phyloP scores from a whole-genome alignment of 2,113 vertebrate species.

The Dinomys branickii region DNA sequence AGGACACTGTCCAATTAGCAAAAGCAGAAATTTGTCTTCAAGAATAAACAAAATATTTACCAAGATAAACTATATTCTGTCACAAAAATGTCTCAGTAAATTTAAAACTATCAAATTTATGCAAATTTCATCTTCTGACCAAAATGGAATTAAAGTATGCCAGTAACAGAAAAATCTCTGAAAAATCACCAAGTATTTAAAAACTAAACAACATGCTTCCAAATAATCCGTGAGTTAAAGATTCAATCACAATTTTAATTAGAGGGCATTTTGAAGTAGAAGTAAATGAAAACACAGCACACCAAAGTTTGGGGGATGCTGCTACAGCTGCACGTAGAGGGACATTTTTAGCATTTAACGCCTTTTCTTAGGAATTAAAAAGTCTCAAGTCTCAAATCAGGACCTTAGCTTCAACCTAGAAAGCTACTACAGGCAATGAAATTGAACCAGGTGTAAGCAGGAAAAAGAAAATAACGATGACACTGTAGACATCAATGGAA shows the following conservation, averaged over 20 bases:
- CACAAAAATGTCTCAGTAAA: not conserved
- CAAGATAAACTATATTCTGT: not conserved
- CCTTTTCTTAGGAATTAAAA: not conserved
- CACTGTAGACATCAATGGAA: not conserved
- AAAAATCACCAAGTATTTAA: conserved; percentile 45
- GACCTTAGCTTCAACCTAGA: not conserved
- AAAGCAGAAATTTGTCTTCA: conserved; percentile 12
- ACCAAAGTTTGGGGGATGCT: not conserved
- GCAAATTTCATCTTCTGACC: conserved; percentile 1
- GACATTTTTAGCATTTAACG: not conserved
- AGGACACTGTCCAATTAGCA: not conserved
- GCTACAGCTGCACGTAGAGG: not conserved
- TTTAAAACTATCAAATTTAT: conserved; percentile 13
- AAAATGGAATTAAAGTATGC: conserved; percentile 27
- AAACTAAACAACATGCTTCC: conserved; percentile 16
- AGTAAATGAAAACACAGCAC: not conserved
- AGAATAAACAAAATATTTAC: conserved; percentile 1
- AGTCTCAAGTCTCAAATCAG: not conserved
- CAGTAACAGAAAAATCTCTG: conserved; percentile 44
- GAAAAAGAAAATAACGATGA: conserved; percentile 8
- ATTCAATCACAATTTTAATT: not conserved
- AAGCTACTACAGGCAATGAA: not conserved
- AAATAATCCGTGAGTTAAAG: conserved; percentile 25
- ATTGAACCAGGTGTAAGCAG: not conserved
- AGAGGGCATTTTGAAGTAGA: conserved; percentile 8